Percentiles rank a stretch among this genome's conserved stretches.
Conservation (phyloP, 2,888 invertebrate genomes). For the Agrilus biguttatus region DNA sequence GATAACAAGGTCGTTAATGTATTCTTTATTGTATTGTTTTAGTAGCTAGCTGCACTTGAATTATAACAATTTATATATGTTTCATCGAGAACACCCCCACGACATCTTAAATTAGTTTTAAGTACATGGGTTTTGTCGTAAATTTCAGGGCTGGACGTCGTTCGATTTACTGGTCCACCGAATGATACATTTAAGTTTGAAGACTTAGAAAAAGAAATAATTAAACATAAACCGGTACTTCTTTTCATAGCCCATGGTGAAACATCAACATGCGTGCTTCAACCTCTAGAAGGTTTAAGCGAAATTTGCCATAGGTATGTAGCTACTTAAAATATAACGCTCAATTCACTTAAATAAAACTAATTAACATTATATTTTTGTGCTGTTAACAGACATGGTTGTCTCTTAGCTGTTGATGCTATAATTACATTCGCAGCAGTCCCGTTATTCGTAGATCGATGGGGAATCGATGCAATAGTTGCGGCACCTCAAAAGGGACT, state of each 20-base stretch:
- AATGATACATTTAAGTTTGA: conserved; percentile 39
- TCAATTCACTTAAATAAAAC: no score
- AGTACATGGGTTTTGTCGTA: no score
- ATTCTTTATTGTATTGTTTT: no score
- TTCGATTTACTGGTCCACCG: conserved; percentile 8
- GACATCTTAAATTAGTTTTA: no score
- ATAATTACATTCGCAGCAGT: conserved; percentile 57
- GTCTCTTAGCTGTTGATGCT: conserved; percentile 53
- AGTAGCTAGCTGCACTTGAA: no score
- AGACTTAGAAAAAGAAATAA: conserved; percentile 47
- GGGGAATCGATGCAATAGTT: conserved; percentile 56
- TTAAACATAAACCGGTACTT: conserved; percentile 46
- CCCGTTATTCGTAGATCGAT: conserved; percentile 50
- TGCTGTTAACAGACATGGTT: conserved; percentile 32
- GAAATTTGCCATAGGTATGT: conserved; percentile 55
- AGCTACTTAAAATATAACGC: neutral
- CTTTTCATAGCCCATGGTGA: conserved; percentile 75
- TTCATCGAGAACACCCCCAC: no score
- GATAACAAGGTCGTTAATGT: no score
- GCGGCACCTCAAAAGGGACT: conserved; percentile 59
- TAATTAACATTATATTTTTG: no score
- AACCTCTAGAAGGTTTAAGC: conserved; percentile 60
- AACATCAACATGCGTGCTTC: conserved; percentile 66
- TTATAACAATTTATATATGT: no score
- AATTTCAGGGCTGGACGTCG: conserved; percentile 12